These are phyloP conservation scores for Pocillopora grandis DNA, from an alignment of 92 coral and sea anemone species.

Conservation along the genomic window DNA sequence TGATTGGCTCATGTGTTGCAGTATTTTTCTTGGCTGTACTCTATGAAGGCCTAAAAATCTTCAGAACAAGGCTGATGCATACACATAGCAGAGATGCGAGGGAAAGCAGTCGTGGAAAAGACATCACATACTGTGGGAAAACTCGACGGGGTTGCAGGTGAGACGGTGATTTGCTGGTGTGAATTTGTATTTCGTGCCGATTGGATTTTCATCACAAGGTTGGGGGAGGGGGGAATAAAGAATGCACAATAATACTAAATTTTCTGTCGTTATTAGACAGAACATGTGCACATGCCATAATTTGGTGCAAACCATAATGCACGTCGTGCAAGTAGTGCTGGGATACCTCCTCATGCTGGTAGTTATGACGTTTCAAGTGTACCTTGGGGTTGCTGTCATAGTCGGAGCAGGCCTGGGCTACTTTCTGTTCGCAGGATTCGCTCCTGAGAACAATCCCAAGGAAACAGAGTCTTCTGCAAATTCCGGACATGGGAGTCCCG, in stretches of 20 bases:
- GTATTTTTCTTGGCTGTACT: conserved; percentile 55
- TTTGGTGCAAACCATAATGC: conserved; percentile 64
- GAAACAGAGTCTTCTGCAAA: neutral
- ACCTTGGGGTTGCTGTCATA: conserved; percentile 74
- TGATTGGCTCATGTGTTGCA: conserved; percentile 69
- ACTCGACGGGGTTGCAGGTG: conserved; percentile 4
- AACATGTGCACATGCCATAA: conserved; percentile 50
- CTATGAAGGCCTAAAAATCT: conserved; percentile 59
- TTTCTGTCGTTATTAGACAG: conserved; percentile 15
- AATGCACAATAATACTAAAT: neutral
- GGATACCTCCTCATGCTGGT: conserved; percentile 85
- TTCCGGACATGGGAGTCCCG: conserved; percentile 9
- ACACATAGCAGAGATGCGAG: neutral
- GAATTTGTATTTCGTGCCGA: too few species aligned
- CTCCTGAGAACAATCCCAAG: neutral
- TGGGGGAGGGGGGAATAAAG: neutral
- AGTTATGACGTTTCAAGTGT: conserved; percentile 86
- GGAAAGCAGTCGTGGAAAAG: neutral
- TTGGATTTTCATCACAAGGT: too few species aligned
- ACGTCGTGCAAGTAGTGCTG: conserved; percentile 72
- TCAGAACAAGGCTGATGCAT: conserved; percentile 42
- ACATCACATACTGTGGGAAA: neutral
- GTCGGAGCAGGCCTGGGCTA: conserved; percentile 89
- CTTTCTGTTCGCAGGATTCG: conserved; percentile 51
- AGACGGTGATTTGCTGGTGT: neutral